Conservation (phyloP, 2,797 vertebrate species). For the Australoheros facetus region DNA sequence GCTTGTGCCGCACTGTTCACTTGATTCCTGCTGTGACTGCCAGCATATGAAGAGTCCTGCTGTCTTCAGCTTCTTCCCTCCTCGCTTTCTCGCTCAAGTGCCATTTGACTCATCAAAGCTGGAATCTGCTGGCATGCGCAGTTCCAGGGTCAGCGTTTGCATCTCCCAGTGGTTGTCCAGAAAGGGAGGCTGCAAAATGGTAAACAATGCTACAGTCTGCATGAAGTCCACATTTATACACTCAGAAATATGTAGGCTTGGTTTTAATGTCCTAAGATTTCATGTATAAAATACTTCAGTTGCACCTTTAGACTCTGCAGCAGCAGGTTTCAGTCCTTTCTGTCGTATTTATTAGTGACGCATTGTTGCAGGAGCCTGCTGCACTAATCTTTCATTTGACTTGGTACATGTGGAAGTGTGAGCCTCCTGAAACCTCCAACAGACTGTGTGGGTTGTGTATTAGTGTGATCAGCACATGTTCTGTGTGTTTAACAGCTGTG, state of each 20-base stretch:
- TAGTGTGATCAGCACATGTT: conserved; percentile 37
- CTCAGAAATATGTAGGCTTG: background rate
- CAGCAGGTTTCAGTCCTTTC: background rate
- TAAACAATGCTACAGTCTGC: conserved; percentile 20
- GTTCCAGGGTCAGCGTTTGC: conserved; percentile 49
- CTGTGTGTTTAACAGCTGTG: conserved; percentile 45
- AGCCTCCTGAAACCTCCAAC: conserved; percentile 24
- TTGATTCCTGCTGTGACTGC: conserved; percentile 48
- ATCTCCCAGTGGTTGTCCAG: conserved; percentile 32
- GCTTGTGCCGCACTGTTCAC: conserved; percentile 20
- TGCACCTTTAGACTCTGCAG: background rate
- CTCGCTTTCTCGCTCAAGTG: conserved; percentile 26
- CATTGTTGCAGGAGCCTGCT: conserved; percentile 21
- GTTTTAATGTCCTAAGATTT: background rate
- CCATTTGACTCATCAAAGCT: conserved; percentile 47
- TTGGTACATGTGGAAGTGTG: conserved; percentile 22
- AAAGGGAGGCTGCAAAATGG: conserved; percentile 19
- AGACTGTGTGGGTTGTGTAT: conserved; percentile 43
- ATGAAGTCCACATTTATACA: background rate
- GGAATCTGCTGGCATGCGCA: conserved; percentile 46
- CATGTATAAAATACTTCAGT: background rate
- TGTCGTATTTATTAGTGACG: background rate
- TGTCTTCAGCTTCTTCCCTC: conserved; percentile 37
- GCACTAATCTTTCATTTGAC: conserved; percentile 47
- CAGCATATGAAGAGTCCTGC: conserved; percentile 33